These are phyloP conservation scores for Podargus strigoides DNA, from an alignment of 2,797 vertebrate genomes.

Conservation along the genomic window DNA sequence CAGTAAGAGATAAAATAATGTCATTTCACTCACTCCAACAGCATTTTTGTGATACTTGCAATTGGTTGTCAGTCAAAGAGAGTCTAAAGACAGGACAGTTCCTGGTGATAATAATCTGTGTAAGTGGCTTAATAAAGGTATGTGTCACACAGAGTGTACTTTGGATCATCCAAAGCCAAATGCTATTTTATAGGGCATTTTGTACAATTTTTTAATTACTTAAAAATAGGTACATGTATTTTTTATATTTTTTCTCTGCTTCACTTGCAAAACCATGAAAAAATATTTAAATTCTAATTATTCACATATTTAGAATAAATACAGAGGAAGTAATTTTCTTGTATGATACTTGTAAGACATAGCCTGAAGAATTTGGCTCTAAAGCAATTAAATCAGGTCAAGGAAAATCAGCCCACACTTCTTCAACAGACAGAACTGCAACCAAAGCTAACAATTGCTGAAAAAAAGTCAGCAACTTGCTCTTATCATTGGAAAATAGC, in stretches of 20 bases:
- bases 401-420: not conserved
- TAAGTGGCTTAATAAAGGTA: conserved; percentile 20
- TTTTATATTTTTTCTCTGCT: not conserved
- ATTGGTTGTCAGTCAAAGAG: conserved; percentile 24
- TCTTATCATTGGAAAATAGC: not conserved
- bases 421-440: not conserved
- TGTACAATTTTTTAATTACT: not conserved
- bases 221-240: not conserved
- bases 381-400: not conserved
- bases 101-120: not conserved
- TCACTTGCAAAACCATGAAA: not conserved
- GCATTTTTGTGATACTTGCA: conserved; percentile 27
- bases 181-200: not conserved
- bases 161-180: not conserved
- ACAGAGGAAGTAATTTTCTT: not conserved
- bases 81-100: not conserved
- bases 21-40: not conserved
- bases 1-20: not conserved
- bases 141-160: not conserved
- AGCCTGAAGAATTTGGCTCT: not conserved
- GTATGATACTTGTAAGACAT: not conserved
- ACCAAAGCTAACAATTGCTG: not conserved
- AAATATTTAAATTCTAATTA: not conserved
- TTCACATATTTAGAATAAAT: not conserved
- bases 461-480: not conserved